Percentiles rank a stretch among this genome's conserved stretches.
Evolutionary conservation across 2,888 invertebrate species (phyloP).

Genomic region (Chymomyza fuscimana): DNA sequence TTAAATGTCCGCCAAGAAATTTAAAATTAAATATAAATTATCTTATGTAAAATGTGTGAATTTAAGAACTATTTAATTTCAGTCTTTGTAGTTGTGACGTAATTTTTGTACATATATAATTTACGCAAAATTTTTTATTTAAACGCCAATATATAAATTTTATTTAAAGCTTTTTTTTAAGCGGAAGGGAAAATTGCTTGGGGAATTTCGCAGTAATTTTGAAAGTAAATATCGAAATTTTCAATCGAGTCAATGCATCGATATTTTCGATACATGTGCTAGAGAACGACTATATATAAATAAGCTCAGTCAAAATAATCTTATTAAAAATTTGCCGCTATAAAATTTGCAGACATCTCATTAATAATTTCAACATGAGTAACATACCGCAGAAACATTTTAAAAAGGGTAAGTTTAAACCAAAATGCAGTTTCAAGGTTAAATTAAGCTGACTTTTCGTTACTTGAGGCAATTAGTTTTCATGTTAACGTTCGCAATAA

Average conservation of each 20-base stretch:
- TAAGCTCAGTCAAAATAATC: not conserved
- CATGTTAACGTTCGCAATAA: not conserved
- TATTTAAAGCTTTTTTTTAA: not conserved
- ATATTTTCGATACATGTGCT: not conserved
- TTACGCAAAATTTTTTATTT: no score
- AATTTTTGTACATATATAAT: no score
- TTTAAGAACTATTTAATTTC: no score
- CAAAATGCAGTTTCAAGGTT: constrained; percentile 34
- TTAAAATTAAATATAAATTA: not conserved
- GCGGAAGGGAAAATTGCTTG: no score
- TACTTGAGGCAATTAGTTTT: not conserved
- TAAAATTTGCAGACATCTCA: not conserved
- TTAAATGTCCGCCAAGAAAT: not conserved
- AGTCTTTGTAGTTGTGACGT: no score
- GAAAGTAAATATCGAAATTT: no score
- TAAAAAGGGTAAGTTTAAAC: constrained; percentile 50
- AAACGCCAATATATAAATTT: not conserved
- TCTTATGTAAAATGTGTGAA: not conserved
- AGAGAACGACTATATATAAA: not conserved
- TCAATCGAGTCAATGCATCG: not conserved
- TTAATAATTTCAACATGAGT: not conserved
- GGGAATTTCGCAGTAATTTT: no score
- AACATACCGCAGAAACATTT: constrained; percentile 57
- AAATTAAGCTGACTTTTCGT: not conserved
- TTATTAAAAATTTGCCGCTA: not conserved